Base-by-base conservation (phyloP, 2,888 invertebrate species). In the Platerodrilus igneus region DNA sequence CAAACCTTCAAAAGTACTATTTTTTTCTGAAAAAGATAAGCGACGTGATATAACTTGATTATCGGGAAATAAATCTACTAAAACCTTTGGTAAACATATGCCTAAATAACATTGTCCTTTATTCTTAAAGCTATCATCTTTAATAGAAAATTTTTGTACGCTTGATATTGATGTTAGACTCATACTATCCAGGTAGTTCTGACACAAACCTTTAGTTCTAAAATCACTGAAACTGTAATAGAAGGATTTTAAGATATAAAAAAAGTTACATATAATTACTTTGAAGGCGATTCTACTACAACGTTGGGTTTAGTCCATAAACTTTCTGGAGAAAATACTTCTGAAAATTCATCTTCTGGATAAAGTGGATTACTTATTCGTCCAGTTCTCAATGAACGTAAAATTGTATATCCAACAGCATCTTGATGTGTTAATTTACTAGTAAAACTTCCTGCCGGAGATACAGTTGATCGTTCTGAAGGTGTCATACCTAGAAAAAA, bases 331-430 rank as follows among this genome's bases (percentile, higher is more conserved):
- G 37, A 17, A 19, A 48, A 48, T 6, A 75, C 70, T 2, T 76
- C 71, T 22, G 75, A 73, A 4, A 76, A 75, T 6, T 76, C 74
- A 15, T 77, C 79, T 56, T 82, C 82, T 0, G 80, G 79, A 43
- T 77, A 69, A 53, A 80, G 77, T 3, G 82, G 82, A 45, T 81
- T 76, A 57, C 80, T 75, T 18, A 34, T 37, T 31, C 45, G 75
- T 74, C 34, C 30, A 2, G 35, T 34, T 43, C 85, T 78, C 19
- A 87, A 63, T 15, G 77, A 79, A 55, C 84, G 78, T 32, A 86
- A 63, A 11, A 81, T 83, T 2, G 82, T 82, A 58, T 86, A 87
- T 30, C 87, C 87, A 32, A 81, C 76, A 59, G 85, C 77, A 62
- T 87, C 86, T 65, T 83, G 77, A 52, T 83, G 81, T 54, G 83